Conservation (phyloP, 1,140 invertebrate species). For the Drosophila eugracilis region DNA sequence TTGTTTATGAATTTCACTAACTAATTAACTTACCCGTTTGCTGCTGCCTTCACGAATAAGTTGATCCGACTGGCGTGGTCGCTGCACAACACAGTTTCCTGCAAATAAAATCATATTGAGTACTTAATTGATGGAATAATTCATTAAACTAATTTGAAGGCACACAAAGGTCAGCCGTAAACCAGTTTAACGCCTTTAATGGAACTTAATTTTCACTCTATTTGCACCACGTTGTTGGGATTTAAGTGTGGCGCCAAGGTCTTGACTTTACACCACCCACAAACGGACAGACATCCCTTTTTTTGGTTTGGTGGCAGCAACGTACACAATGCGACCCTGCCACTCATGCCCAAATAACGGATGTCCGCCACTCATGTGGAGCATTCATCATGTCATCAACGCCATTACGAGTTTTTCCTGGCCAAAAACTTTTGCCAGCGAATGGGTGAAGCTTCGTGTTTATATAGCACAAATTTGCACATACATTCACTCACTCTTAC, state of each 20-base stretch:
- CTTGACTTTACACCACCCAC: slow-evolving; percentile 8
- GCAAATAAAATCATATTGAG: slow-evolving; percentile 31
- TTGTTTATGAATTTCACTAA: not conserved
- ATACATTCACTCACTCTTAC: too few species aligned
- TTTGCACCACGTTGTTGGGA: slow-evolving; percentile 6
- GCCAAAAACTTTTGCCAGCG: slow-evolving; percentile 17
- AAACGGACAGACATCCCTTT: not conserved
- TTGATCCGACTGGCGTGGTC: slow-evolving; percentile 90
- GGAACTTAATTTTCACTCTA: slow-evolving; percentile 20
- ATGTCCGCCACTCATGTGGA: slow-evolving; percentile 57
- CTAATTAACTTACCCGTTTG: slow-evolving; percentile 87
- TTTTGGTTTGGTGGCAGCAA: slow-evolving; percentile 26
- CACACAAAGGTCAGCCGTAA: not conserved
- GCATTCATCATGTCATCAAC: slow-evolving; percentile 65
- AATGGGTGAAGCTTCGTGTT: slow-evolving; percentile 2
- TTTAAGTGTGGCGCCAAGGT: slow-evolving; percentile 11
- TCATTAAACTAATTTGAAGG: slow-evolving; percentile 10
- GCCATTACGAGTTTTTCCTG: slow-evolving; percentile 55
- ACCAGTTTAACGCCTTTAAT: slow-evolving; percentile 38
- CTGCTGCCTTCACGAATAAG: slow-evolving; percentile 90
- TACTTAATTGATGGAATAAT: slow-evolving; percentile 13
- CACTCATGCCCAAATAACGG: slow-evolving; percentile 48
- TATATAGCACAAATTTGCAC: slow-evolving; percentile 36
- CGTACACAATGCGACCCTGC: slow-evolving; percentile 28
- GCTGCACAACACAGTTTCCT: slow-evolving; percentile 93